A percentile compares a stretch with the other conserved stretches of the same genome.
phyloP scores from a whole-genome alignment of 1,140 invertebrate species.

The Macrotrachela quadricornifera region DNA sequence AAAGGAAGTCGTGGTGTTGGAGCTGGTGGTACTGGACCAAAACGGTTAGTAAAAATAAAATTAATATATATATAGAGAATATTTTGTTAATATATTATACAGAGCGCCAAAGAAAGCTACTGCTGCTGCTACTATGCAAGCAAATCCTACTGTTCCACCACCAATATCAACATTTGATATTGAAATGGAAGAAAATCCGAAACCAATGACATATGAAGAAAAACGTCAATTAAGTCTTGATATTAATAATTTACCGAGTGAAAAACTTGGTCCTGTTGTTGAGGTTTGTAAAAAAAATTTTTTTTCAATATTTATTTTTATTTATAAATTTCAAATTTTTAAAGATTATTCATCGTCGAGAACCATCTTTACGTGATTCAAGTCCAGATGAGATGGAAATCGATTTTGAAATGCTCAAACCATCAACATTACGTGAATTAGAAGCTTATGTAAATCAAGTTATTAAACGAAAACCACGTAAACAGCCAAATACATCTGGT shows the following conservation, averaged over 20 bases:
- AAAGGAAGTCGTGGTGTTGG: no score
- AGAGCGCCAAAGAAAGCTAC: constrained; percentile 12
- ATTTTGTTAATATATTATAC: no score
- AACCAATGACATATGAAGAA: constrained; percentile 98
- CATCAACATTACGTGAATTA: constrained; percentile 82
- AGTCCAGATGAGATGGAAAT: constrained; percentile 99
- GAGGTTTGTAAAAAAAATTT: not conserved
- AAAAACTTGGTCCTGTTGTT: constrained; percentile 11
- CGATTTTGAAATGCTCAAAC: constrained; percentile 96
- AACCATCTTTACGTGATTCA: constrained; percentile 84
- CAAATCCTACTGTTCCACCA: constrained; percentile 10
- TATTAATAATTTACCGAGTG: constrained; percentile 94
- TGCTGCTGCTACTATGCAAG: not conserved
- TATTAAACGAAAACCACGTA: constrained; percentile 22
- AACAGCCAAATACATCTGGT: no score
- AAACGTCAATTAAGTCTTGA: constrained; percentile 91
- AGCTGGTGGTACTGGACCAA: no score
- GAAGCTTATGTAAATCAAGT: constrained; percentile 82
- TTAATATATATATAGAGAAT: no score
- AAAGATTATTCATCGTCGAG: constrained; percentile 90
- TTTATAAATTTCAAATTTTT: constrained; percentile 60
- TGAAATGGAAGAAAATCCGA: constrained; percentile 19
- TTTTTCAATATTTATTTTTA: not conserved
- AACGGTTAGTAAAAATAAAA: no score
- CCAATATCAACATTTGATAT: constrained; percentile 12